These are phyloP conservation scores for Conopomorpha cramerella DNA, from an alignment of 1,140 invertebrate species.

Conservation along the genomic window DNA sequence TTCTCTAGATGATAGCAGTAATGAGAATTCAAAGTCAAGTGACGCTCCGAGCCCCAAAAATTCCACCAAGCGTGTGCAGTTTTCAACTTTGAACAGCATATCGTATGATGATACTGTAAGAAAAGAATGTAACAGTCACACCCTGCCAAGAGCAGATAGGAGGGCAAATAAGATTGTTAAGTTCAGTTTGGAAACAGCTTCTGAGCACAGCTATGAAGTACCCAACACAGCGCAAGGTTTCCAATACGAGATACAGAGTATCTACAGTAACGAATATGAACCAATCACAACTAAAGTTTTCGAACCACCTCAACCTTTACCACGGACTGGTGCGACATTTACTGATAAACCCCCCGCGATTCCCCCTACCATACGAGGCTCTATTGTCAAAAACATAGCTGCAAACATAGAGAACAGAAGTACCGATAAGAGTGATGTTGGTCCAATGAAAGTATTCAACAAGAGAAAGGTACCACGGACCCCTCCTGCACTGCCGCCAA, in stretches of 20 bases:
- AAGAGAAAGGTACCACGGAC: conserved; percentile 64
- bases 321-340: conserved; percentile 17
- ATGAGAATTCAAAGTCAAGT: conserved; percentile 52
- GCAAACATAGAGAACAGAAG: conserved; percentile 65
- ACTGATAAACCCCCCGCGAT: conserved; percentile 19
- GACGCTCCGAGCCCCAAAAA: conserved; percentile 52
- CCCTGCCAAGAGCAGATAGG: conserved; percentile 40
- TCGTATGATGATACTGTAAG: conserved; percentile 55
- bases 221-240: conserved; percentile 54
- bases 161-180: conserved; percentile 56
- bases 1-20: conserved; percentile 54
- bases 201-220: conserved; percentile 58
- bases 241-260: conserved; percentile 65
- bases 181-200: conserved; percentile 56
- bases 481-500: conserved; percentile 71
- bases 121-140: conserved; percentile 28
- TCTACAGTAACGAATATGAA: conserved; percentile 68
- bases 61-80: conserved; percentile 53
- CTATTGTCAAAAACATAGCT: conserved; percentile 60
- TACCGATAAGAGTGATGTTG: conserved; percentile 41
- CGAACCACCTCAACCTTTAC: conserved; percentile 36
- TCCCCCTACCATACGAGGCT: conserved; percentile 43
- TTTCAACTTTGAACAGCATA: conserved; percentile 57
- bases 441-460: conserved; percentile 51
- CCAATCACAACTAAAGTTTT: conserved; percentile 62